Conservation (phyloP, 1,140 invertebrate genomes). For the Solen grandis region DNA sequence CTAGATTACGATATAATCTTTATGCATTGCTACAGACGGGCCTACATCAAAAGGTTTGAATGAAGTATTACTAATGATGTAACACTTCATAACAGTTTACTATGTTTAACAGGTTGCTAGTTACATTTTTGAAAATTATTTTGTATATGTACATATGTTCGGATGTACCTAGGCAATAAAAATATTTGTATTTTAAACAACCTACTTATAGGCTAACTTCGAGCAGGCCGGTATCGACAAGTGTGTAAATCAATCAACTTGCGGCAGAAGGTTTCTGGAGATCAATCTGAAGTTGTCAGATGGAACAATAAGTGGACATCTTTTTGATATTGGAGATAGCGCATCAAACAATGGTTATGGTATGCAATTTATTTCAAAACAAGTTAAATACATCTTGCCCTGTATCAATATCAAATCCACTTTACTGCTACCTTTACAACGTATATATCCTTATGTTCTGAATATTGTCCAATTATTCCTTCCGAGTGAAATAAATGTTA, state of each 20-base stretch:
- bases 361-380: not conserved
- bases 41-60: no score
- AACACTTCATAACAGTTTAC: no score
- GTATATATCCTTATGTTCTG: not conserved
- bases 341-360: constrained; percentile 17
- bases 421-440: not conserved
- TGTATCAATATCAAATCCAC: not conserved
- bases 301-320: not conserved
- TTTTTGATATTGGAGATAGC: constrained; percentile 25
- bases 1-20: no score
- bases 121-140: no score
- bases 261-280: constrained; percentile 25
- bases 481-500: not conserved
- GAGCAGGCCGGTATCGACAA: not conserved
- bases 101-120: no score
- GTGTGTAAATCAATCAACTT: constrained; percentile 8
- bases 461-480: not conserved
- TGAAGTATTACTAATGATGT: no score
- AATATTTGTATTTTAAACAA: no score
- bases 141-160: no score
- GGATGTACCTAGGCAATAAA: no score
- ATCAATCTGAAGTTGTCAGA: constrained; percentile 1
- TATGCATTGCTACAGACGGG: no score
- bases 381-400: no score
- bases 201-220: no score